phyloP scores from a whole-genome alignment of 1,140 invertebrate genomes.

The Hylyphantes graminicola region DNA sequence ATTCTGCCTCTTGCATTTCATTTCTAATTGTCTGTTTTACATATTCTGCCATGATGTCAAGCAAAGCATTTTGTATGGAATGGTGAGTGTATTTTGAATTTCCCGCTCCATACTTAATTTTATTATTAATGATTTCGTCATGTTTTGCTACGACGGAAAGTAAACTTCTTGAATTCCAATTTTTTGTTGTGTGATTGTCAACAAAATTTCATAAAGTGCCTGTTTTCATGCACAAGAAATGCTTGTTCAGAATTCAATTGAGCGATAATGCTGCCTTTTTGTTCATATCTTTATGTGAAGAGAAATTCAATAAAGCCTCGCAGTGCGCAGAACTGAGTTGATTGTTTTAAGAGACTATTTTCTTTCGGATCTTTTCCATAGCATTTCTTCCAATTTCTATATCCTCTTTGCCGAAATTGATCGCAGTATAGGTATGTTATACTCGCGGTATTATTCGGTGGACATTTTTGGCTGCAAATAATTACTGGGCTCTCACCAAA shows the following conservation, averaged over 20 bases:
- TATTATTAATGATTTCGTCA: not conserved
- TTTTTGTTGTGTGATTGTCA: not conserved
- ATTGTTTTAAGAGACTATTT: not conserved
- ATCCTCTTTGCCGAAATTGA: not conserved
- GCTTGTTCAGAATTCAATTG: constrained; percentile 2
- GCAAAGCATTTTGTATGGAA: not conserved
- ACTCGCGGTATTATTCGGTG: too few relatives aligned
- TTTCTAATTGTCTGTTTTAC: not conserved
- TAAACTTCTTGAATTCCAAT: constrained; percentile 13
- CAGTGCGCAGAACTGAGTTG: not conserved
- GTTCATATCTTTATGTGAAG: not conserved
- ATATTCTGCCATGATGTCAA: constrained; percentile 1
- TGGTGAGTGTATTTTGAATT: not conserved
- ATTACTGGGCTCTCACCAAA: too few relatives aligned
- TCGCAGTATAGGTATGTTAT: not conserved
- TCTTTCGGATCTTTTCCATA: not conserved
- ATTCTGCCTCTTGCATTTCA: not conserved
- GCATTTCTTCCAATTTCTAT: constrained; percentile 12
- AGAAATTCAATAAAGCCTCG: not conserved
- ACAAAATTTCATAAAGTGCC: constrained; percentile 14
- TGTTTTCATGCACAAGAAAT: not conserved
- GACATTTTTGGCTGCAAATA: too few relatives aligned
- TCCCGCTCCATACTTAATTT: constrained; percentile 2
- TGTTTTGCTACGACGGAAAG: not conserved
- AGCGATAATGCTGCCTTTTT: not conserved